Evolutionary conservation across 2,888 invertebrate species (phyloP), one percentile per base, ranked within the genome.

Genomic region (Cheilosia pagana): DNA sequence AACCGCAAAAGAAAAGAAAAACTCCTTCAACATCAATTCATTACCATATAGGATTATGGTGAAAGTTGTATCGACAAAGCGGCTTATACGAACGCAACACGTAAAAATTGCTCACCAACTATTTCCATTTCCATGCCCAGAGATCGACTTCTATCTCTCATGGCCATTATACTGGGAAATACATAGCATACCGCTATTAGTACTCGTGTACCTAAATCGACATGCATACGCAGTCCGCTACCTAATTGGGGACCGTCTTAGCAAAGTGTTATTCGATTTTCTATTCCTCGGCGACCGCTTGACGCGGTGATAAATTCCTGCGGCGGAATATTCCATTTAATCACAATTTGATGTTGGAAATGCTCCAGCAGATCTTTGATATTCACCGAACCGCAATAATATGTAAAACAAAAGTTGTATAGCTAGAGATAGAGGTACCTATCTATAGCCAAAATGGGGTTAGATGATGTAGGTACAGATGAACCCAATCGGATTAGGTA

Each of bases 331-430:
- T 85, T 81, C 67, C 71, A 71, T 79, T 85, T 76, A 85, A 85
- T 85, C 85, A 85, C 85, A 81, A 85, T 81, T 85, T 81, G 81
- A 85, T 81, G 79, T 85, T 57, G 71, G 76, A 76, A 71, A 76
- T 71, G 85, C 76, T 76, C 31, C 65, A 72, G 43, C 4, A 28
- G 71, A 85, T 85, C 85, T 70, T 85, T 85, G 85, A 85, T 85
- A 79, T 85, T 62, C 67, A 85, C 85, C 85, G 85, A 81, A 55
- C 60, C 85, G 85, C 79, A 79, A 75, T 85, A 67, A 75, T 65
- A 53, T 75, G 79, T 70, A 63, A 62, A 68, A 68, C 14, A 41
- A 59, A 59, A 55, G 55, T 35, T 16, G 8, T n/a, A 55, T 41
- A 41, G 16, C 8, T 60, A n/a, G 45, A 45, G n/a, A n/a, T n/a